Evolutionary conservation across 2,797 vertebrate species (phyloP).

Genomic region (Sebastes kiyomatsui): DNA sequence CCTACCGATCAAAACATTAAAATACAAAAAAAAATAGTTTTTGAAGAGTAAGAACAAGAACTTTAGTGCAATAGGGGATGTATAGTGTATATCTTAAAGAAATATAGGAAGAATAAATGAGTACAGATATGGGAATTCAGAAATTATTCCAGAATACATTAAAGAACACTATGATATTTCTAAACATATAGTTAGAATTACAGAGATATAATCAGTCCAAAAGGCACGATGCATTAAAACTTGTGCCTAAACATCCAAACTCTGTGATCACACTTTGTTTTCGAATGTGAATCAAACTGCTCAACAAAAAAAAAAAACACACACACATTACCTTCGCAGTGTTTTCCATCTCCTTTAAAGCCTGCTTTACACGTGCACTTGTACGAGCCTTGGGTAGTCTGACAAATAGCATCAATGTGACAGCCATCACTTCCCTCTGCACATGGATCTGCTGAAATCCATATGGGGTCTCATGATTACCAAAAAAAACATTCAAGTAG

Average conservation of each 20-base stretch:
- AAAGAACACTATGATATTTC: not conserved
- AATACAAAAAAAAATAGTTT: not conserved
- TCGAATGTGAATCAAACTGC: conserved; percentile 3
- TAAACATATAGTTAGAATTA: not conserved
- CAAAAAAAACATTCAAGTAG: conserved; percentile 2
- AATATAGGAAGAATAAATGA: not conserved
- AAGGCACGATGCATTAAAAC: not conserved
- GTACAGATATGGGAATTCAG: not conserved
- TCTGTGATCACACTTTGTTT: not conserved
- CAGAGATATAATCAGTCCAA: not conserved
- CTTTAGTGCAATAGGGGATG: not conserved
- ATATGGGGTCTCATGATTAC: conserved; percentile 17
- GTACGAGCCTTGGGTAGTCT: conserved; percentile 91
- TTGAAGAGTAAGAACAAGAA: not conserved
- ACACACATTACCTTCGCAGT: conserved; percentile 88
- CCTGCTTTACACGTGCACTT: conserved; percentile 95
- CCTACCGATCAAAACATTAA: not conserved
- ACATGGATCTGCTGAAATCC: conserved; percentile 88
- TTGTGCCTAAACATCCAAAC: not conserved
- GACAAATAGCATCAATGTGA: conserved; percentile 96
- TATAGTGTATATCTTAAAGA: not conserved
- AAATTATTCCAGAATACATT: not conserved
- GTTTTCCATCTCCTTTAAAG: conserved; percentile 92
- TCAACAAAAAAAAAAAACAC: not conserved
- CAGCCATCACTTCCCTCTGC: conserved; percentile 91